phyloP scores from a whole-genome alignment of 2,113 vertebrate species.

The Butorides virescens region DNA sequence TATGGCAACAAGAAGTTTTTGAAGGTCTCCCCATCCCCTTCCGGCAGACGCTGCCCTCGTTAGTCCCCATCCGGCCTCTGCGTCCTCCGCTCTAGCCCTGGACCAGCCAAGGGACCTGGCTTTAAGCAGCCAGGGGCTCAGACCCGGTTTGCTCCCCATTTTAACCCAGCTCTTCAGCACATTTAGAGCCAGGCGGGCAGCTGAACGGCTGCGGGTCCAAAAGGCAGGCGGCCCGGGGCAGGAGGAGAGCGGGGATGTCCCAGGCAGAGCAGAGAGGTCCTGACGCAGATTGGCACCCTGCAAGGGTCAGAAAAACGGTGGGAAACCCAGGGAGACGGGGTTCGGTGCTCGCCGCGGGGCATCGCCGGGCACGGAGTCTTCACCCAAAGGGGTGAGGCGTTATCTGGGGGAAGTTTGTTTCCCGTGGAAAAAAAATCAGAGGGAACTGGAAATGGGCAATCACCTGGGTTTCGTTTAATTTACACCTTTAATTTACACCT shows the following conservation, averaged over 20 bases:
- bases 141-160: not conserved
- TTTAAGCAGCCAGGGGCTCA: not conserved
- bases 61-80: too few species aligned
- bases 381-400: not conserved
- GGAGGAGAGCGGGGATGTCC: not conserved
- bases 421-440: not conserved
- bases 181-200: not conserved
- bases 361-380: fast-evolving
- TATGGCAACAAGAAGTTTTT: too few species aligned
- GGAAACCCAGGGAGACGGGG: not conserved
- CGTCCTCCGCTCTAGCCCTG: too few species aligned
- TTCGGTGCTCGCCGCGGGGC: not conserved
- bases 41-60: too few species aligned
- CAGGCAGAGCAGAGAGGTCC: not conserved
- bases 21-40: too few species aligned
- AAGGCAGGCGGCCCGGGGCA: not conserved
- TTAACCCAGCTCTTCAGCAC: not conserved
- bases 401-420: not conserved
- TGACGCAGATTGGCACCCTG: not conserved
- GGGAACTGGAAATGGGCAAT: not conserved
- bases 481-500: not conserved
- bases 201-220: too few species aligned
- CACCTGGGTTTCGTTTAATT: not conserved
- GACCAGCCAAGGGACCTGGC: not conserved
- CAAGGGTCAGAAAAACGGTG: not conserved